Evolutionary conservation across 30 jellyfish, hydroid and myxozoan species (phyloP).

Genomic region (Aurelia aurita complex sp. Pacific): DNA sequence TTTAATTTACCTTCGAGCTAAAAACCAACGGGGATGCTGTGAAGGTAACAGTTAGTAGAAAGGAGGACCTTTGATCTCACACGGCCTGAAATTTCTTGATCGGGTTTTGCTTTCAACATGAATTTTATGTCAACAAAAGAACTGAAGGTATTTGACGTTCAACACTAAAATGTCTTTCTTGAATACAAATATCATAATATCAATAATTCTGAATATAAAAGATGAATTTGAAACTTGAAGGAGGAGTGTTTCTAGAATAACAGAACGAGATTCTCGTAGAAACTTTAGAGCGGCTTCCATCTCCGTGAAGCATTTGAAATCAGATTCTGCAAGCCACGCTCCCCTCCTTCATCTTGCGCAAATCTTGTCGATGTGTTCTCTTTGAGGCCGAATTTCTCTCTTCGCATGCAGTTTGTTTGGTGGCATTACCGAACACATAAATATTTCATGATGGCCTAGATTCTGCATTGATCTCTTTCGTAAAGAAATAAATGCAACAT

Average conservation of each 20-base stretch:
- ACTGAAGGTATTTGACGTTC: constrained; percentile 13
- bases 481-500: background rate
- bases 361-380: too few species aligned
- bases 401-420: background rate
- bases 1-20: background rate
- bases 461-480: background rate
- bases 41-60: constrained; percentile 3
- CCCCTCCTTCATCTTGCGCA: background rate
- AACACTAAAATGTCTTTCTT: background rate
- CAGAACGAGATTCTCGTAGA: too few species aligned
- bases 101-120: background rate
- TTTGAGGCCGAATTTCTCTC: background rate
- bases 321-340: background rate
- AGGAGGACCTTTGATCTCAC: background rate
- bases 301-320: background rate
- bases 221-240: background rate
- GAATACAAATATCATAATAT: background rate
- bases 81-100: constrained; percentile 29
- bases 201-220: too few species aligned
- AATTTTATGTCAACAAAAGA: constrained; percentile 16
- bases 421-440: background rate
- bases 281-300: background rate
- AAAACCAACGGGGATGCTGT: constrained; percentile 28
- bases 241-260: too few species aligned
- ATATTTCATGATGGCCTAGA: constrained; percentile 28